Evolutionary conservation across 2,888 invertebrate genomes (phyloP).

Genomic region (Eulithis prunata): DNA sequence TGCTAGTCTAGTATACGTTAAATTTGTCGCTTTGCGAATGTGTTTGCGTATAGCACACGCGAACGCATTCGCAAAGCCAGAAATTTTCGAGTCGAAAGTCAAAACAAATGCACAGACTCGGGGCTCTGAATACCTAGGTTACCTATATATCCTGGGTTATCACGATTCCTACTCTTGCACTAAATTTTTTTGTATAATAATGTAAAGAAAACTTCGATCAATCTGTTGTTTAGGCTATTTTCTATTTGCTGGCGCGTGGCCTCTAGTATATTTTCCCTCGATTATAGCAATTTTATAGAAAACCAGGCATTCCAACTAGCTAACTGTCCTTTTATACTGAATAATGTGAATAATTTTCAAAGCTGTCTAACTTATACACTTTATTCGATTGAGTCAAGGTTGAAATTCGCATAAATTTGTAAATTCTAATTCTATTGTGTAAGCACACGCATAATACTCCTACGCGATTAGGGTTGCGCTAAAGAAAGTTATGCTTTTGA

Average conservation of each 20-base stretch:
- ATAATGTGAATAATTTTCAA: slow-evolving; percentile 41
- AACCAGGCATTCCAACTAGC: slow-evolving; percentile 37
- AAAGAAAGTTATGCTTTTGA: neutral
- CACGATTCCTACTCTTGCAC: too few species aligned
- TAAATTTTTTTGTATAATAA: too few species aligned
- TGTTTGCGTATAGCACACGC: too few species aligned
- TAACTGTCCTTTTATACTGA: slow-evolving; percentile 41
- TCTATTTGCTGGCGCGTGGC: neutral
- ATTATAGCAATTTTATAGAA: slow-evolving; percentile 45
- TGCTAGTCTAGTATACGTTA: too few species aligned
- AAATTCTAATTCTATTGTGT: slow-evolving; percentile 40
- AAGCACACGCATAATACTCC: slow-evolving; percentile 26
- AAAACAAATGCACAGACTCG: too few species aligned
- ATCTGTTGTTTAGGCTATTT: too few species aligned
- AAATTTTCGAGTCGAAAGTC: too few species aligned
- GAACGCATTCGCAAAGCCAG: too few species aligned
- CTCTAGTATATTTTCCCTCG: slow-evolving; percentile 11
- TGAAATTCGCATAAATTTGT: slow-evolving; percentile 34
- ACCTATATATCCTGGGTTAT: too few species aligned
- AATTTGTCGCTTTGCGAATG: too few species aligned
- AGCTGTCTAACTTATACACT: slow-evolving; percentile 31
- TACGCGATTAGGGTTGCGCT: slow-evolving; percentile 22
- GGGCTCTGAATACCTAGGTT: too few species aligned
- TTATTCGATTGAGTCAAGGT: slow-evolving; percentile 39
- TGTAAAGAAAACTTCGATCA: too few species aligned